Evolutionary conservation across 92 coral and sea anemone genomes (phyloP).

Genomic region (Anthopleura xanthogrammica): DNA sequence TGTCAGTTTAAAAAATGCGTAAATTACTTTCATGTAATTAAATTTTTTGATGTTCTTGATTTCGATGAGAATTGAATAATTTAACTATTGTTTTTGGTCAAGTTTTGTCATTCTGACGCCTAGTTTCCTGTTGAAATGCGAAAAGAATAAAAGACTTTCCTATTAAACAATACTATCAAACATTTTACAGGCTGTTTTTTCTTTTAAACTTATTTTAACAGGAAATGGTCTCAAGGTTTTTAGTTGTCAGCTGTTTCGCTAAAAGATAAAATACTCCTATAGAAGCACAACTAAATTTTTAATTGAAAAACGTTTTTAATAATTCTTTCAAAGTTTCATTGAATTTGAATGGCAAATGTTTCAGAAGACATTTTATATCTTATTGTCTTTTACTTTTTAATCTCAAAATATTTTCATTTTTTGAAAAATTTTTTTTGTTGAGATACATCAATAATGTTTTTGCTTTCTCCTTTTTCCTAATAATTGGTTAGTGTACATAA

Average conservation of each 20-base stretch:
- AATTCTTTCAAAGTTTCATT: no score
- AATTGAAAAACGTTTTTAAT: no score
- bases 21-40: neutral
- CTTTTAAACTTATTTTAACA: neutral
- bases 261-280: no score
- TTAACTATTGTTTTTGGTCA: neutral
- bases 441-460: no score
- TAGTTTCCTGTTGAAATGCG: neutral
- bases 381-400: no score
- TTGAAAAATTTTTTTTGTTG: no score
- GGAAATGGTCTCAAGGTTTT: neutral
- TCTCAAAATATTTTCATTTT: no score
- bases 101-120: neutral
- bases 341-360: no score
- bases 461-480: no score
- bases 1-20: neutral
- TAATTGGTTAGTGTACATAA: no score
- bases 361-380: no score
- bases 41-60: neutral
- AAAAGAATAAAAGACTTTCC: neutral
- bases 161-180: neutral
- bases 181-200: neutral
- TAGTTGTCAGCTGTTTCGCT: neutral
- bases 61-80: neutral
- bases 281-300: no score